phyloP scores from a whole-genome alignment of 1,140 invertebrate species.

The Prorops nasuta region DNA sequence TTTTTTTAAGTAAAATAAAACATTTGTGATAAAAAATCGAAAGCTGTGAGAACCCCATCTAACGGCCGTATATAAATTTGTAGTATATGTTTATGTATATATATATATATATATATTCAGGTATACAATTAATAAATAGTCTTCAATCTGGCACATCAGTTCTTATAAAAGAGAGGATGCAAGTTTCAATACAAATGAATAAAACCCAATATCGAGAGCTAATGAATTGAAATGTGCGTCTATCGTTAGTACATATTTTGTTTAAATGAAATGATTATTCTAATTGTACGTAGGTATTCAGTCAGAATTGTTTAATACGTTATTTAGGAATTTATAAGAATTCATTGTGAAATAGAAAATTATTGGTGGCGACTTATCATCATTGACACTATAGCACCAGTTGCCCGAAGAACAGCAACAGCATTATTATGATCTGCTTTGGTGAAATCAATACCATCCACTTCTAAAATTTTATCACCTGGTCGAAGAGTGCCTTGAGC shows the following conservation, averaged over 20 bases:
- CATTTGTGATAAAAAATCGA: neutral
- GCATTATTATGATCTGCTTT: conserved; percentile 59
- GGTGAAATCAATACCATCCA: conserved; percentile 64
- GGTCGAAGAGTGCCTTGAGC: conserved; percentile 58
- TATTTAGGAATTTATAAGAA: too few species aligned
- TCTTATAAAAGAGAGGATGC: conserved; percentile 25
- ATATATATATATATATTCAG: conserved; percentile 24
- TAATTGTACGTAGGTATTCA: too few species aligned
- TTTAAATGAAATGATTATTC: too few species aligned
- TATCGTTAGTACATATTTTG: too few species aligned
- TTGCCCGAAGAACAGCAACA: conserved; percentile 54
- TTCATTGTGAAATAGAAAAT: too few species aligned
- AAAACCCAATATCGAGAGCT: too few species aligned
- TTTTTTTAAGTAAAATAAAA: neutral
- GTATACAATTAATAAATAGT: conserved; percentile 43
- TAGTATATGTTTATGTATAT: conserved; percentile 25
- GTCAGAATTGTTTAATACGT: too few species aligned
- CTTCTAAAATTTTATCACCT: conserved; percentile 63
- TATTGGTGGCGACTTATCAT: conserved; percentile 57
- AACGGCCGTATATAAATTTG: conserved; percentile 29
- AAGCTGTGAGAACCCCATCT: conserved; percentile 15
- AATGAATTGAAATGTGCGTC: too few species aligned
- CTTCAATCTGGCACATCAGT: conserved; percentile 41
- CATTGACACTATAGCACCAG: conserved; percentile 57
- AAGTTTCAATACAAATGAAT: too few species aligned